Conservation (phyloP, 1,140 invertebrate species). For the Trialeurodes vaporariorum region DNA sequence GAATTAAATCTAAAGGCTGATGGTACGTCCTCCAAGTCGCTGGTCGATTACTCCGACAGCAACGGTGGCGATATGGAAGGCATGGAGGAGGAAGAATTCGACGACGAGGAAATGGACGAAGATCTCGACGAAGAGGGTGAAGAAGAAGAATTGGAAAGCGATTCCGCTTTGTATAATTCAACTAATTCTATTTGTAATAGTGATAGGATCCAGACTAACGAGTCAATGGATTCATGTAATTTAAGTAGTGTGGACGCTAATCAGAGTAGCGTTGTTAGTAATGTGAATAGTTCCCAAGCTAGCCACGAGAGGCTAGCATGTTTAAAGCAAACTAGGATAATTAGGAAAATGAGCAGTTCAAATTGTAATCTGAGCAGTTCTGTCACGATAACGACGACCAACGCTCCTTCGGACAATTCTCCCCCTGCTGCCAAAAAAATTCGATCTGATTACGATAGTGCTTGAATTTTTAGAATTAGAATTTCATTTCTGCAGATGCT, state of each 20-base stretch:
- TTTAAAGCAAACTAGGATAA: background rate
- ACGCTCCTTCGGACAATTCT: background rate
- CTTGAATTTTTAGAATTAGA: background rate
- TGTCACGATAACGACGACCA: background rate
- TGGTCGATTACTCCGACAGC: conserved; percentile 26
- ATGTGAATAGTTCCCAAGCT: background rate
- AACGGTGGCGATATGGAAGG: conserved; percentile 21
- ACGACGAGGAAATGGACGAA: conserved; percentile 6
- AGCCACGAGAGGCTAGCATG: background rate
- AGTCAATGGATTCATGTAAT: background rate
- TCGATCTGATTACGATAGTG: background rate
- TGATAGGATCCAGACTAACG: too few relatives aligned
- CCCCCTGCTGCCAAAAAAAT: background rate
- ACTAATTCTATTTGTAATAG: background rate
- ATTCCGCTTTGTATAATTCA: background rate
- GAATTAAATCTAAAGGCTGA: conserved; percentile 33
- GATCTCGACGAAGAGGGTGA: conserved; percentile 1
- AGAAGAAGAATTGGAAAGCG: background rate
- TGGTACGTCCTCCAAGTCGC: conserved; percentile 23
- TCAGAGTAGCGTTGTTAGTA: background rate
- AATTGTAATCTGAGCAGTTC: background rate
- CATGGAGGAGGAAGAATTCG: background rate
- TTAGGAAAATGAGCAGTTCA: background rate
- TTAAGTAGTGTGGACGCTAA: background rate
- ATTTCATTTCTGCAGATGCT: background rate